Conservation (phyloP, 2,888 invertebrate genomes). For the Esperia sulphurella region DNA sequence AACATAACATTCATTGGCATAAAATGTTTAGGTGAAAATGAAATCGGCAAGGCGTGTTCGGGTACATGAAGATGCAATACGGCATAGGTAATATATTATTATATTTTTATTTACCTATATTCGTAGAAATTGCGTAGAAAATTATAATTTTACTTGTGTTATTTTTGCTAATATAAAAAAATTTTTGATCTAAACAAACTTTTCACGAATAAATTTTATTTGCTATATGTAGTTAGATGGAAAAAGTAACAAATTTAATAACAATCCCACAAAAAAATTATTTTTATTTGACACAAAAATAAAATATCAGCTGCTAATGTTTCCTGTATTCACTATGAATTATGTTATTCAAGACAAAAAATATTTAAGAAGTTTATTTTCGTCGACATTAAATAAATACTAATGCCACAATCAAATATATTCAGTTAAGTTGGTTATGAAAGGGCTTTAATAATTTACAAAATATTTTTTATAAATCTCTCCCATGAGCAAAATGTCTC, state of each 20-base stretch:
- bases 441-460: too few species aligned
- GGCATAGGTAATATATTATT: constrained; percentile 73
- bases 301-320: too few species aligned
- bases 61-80: constrained; percentile 77
- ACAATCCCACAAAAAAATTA: constrained; percentile 3
- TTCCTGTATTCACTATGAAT: too few species aligned
- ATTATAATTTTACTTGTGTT: constrained; percentile 13
- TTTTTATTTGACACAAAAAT: too few species aligned
- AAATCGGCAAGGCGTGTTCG: constrained; percentile 77
- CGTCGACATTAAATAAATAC: too few species aligned
- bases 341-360: too few species aligned
- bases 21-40: constrained; percentile 78
- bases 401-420: too few species aligned
- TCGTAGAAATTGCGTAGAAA: constrained; percentile 51
- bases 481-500: too few species aligned
- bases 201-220: constrained; percentile 8
- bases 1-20: constrained; percentile 58
- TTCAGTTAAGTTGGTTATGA: too few species aligned
- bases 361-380: too few species aligned
- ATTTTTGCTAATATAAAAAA: constrained; percentile 2
- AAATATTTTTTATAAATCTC: too few species aligned
- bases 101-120: constrained; percentile 46
- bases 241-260: constrained; percentile 2
- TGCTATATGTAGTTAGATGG: constrained; percentile 9
- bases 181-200: background rate